Conservation (phyloP, 2,113 vertebrate species). For the Corythaixoides concolor region DNA sequence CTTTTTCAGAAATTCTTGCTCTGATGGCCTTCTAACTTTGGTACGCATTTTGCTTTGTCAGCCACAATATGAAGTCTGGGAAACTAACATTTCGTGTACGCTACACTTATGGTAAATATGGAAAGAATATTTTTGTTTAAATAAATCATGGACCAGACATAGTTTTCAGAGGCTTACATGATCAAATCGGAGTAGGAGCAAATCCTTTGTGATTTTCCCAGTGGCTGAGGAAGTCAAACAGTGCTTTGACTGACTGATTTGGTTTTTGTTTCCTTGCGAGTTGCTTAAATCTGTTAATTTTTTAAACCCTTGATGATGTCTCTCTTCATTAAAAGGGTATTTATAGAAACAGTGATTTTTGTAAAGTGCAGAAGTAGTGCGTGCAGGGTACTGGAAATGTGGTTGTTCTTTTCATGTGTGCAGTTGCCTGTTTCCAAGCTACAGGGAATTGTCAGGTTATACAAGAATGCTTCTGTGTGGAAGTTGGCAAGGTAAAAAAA, state of each 20-base stretch:
- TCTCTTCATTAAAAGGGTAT: not conserved
- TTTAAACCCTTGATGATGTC: not conserved
- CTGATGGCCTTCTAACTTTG: not conserved
- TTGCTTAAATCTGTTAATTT: not conserved
- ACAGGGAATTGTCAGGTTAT: not conserved
- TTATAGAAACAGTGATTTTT: not conserved
- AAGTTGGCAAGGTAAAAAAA: not conserved
- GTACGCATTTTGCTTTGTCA: conserved; percentile 44
- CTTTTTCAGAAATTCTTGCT: conserved; percentile 3
- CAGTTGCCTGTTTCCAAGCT: not conserved
- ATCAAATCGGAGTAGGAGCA: not conserved
- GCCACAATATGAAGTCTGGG: not conserved
- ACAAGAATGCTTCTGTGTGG: not conserved
- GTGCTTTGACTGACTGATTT: not conserved
- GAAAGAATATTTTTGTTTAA: not conserved
- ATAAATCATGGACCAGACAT: not conserved
- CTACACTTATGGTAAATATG: not conserved
- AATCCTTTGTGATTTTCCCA: not conserved
- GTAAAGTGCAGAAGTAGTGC: not conserved
- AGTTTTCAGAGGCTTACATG: not conserved
- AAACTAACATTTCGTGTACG: not conserved
- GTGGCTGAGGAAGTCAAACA: not conserved
- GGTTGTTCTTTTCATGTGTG: not conserved
- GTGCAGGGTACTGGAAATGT: not conserved
- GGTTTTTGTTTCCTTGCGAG: not conserved